phyloP scores from a whole-genome alignment of 2,888 invertebrate species.

The Calliopum simillimum region DNA sequence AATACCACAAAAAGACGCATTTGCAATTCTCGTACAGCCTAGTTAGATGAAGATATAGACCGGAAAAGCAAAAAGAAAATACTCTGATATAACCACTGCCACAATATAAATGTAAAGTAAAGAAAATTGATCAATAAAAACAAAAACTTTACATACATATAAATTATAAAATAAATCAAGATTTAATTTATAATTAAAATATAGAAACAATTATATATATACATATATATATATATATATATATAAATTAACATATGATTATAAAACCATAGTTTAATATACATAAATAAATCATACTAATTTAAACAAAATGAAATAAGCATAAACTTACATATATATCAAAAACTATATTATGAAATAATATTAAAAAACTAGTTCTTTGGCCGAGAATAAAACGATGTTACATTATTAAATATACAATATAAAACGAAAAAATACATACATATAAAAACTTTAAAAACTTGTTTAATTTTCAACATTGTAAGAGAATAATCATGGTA shows the following conservation, averaged over 20 bases:
- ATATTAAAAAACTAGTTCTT: slow-evolving; percentile 65
- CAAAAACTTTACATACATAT: slow-evolving; percentile 30
- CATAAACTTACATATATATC: slow-evolving; percentile 41
- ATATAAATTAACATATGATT: slow-evolving; percentile 27
- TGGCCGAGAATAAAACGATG: slow-evolving; percentile 68
- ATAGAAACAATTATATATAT: slow-evolving; percentile 47
- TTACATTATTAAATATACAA: slow-evolving; percentile 67
- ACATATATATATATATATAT: slow-evolving; percentile 50
- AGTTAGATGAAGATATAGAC: too few relatives aligned
- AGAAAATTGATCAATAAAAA: slow-evolving; percentile 31
- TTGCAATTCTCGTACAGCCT: too few relatives aligned
- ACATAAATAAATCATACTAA: slow-evolving; percentile 30
- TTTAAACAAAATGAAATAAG: slow-evolving; percentile 47
- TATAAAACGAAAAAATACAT: slow-evolving; percentile 51
- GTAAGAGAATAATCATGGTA: background rate
- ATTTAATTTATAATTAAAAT: slow-evolving; percentile 44
- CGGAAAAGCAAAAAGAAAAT: slow-evolving; percentile 40
- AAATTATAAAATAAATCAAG: slow-evolving; percentile 29
- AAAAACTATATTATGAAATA: slow-evolving; percentile 43
- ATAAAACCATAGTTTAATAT: slow-evolving; percentile 8
- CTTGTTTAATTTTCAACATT: slow-evolving; percentile 31
- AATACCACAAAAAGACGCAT: slow-evolving; percentile 25
- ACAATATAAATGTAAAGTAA: slow-evolving; percentile 47
- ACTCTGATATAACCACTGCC: slow-evolving; percentile 64
- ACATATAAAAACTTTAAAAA: slow-evolving; percentile 31